Base-by-base conservation (phyloP, 2,888 invertebrate genomes). In the Trissonchulus sp. region DNA sequence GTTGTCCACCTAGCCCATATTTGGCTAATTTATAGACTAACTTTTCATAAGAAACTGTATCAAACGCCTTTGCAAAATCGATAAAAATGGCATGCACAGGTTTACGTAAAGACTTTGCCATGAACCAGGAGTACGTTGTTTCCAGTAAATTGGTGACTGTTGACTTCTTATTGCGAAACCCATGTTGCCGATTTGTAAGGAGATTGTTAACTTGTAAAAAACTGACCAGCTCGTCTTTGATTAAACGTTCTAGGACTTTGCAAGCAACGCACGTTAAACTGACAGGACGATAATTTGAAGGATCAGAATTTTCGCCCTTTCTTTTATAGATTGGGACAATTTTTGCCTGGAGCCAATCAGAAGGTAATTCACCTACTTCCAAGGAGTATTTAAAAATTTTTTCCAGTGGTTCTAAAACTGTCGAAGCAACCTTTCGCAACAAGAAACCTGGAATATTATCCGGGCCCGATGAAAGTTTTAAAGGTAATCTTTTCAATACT, bases 121-220 rank as follows among this genome's bases (percentile, higher is more conserved):
- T 8, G n/a, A 65, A 65, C 65, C 65, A 65, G 3, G 30, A 34
- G 8, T 28, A 15, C 65, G 34, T 31, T 8, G 15, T 18, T 28
- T 28, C 30, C 31, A 65, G 65, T 15, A 65, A 15, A 28, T 65
- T 65, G 3, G 65, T 65, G 8, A 65, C 65, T 15, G 65, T 65
- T 28, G 30, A 65, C 34, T 34, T 28, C 15, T 65, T 65, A 28
- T 15, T 28, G 15, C 30, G 34, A 34, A 65, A 65, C 3, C 65
- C 65, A 34, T 65, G 65, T 28, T 65, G 65, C 8, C n/a, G 8
- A 28, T 28, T 65, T 8, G 8, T 65, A 31, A 65, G 65, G 8
- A 65, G 34, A 18, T 65, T 65, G 30, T 65, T 8, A 65, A 31
- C 8, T 18, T 65, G 3, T 28, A 76, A 63, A 23, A n/a, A 77